Evolutionary conservation across 1,140 invertebrate genomes (phyloP).

Genomic region (Megalopta genalis): DNA sequence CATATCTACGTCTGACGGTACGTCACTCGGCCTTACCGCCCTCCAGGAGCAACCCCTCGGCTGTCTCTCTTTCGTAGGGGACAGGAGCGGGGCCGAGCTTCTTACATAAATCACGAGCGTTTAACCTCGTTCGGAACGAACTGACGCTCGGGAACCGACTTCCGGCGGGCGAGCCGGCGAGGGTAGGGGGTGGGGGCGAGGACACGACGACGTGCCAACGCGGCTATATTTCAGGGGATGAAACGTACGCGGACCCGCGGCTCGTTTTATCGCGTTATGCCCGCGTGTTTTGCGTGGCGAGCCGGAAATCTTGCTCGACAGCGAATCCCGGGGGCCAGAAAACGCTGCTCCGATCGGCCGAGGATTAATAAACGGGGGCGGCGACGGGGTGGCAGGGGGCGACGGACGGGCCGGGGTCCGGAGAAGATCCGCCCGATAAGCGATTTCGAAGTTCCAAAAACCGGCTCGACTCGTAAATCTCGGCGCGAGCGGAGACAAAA

Average conservation of each 20-base stretch:
- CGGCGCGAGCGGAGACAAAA: background rate
- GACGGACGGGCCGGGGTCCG: background rate
- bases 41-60: background rate
- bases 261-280: constrained; percentile 17
- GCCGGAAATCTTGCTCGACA: constrained; percentile 10
- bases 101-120: constrained; percentile 51
- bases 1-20: constrained; percentile 41
- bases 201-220: constrained; percentile 6
- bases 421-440: background rate
- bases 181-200: too few species aligned
- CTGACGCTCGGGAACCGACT: too few species aligned
- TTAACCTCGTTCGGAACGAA: constrained; percentile 31
- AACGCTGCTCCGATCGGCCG: background rate
- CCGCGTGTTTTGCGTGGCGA: constrained; percentile 8
- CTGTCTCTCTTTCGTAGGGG: constrained; percentile 1
- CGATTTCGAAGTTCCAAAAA: background rate
- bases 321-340: background rate
- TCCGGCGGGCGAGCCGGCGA: too few species aligned
- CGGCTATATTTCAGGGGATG: constrained; percentile 28
- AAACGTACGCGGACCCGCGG: background rate
- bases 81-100: constrained; percentile 4
- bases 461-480: background rate
- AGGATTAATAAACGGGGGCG: constrained; percentile 17
- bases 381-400: background rate
- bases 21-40: constrained; percentile 15